A percentile compares a stretch with the other conserved stretches of the same genome.
Evolutionary conservation across 2,888 invertebrate genomes (phyloP).

Genomic region (Rugalucina vietnamica): DNA sequence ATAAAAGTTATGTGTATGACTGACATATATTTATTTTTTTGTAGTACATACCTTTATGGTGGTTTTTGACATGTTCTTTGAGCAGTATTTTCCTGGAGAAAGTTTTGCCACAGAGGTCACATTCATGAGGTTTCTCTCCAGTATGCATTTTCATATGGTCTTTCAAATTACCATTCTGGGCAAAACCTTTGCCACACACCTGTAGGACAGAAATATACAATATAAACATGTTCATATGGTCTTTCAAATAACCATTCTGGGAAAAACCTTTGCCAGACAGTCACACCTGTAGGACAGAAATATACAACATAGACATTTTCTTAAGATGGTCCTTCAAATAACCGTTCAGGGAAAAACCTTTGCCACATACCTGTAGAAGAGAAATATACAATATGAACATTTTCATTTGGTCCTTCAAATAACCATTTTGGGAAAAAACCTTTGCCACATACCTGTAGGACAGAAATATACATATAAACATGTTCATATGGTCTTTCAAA

Average conservation of each 20-base stretch:
- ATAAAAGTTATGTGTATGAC: too few relatives aligned
- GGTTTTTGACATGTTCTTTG: conserved; percentile 58
- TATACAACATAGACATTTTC: too few relatives aligned
- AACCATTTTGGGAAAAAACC: too few relatives aligned
- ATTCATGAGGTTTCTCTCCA: conserved; percentile 54
- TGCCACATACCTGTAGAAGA: conserved; percentile 52
- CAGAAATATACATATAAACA: too few relatives aligned
- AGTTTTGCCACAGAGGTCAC: conserved; percentile 58
- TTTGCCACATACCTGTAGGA: too few relatives aligned
- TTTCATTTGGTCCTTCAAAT: background rate
- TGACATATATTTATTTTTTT: too few relatives aligned
- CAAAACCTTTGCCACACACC: conserved; percentile 63
- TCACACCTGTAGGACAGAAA: too few relatives aligned
- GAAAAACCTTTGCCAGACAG: background rate
- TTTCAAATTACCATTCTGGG: conserved; percentile 60
- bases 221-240: background rate
- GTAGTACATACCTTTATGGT: conserved; percentile 52
- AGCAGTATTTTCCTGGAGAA: conserved; percentile 61
- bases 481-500: too few relatives aligned
- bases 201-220: background rate
- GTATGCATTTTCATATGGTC: conserved; percentile 63
- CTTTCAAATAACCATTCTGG: background rate
- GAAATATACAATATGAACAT: too few relatives aligned
- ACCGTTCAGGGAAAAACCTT: conserved; percentile 63
- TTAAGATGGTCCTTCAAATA: conserved; percentile 62